Percentiles rank a stretch among this genome's conserved stretches.
Evolutionary conservation across 2,888 invertebrate species (phyloP).

Genomic region (Rhorus exstirpatorius): DNA sequence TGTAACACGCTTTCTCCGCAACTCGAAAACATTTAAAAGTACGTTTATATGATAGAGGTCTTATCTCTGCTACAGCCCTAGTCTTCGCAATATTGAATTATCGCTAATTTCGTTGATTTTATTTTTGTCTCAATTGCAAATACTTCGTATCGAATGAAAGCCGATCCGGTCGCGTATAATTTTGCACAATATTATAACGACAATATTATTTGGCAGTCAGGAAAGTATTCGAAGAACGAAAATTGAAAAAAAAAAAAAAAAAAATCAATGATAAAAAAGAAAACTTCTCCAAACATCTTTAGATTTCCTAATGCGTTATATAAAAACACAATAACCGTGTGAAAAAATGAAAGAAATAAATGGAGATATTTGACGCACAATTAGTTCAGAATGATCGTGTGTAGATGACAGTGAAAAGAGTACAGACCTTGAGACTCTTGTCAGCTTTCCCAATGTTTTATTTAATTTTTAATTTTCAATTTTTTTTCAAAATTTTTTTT

Average conservation of each 20-base stretch:
- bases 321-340: conserved; percentile 42
- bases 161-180: too few relatives aligned
- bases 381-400: conserved; percentile 77
- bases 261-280: neutral
- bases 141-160: neutral
- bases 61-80: conserved; percentile 37
- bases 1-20: conserved; percentile 66
- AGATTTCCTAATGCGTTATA: conserved; percentile 41
- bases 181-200: too few relatives aligned
- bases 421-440: conserved; percentile 83
- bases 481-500: conserved; percentile 9
- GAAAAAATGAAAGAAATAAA: conserved; percentile 47
- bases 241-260: neutral
- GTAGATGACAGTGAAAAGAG: conserved; percentile 81
- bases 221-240: neutral
- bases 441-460: conserved; percentile 76
- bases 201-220: neutral
- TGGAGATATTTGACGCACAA: conserved; percentile 62
- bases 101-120: neutral
- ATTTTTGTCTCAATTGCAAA: neutral
- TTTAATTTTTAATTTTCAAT: neutral
- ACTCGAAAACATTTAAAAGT: conserved; percentile 23
- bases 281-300: conserved; percentile 7
- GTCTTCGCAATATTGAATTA: neutral
- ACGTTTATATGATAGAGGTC: too few relatives aligned